A percentile compares a stretch with the other conserved stretches of the same genome.
phyloP scores from a whole-genome alignment of 2,113 vertebrate genomes.

The Hemichromis elongatus region DNA sequence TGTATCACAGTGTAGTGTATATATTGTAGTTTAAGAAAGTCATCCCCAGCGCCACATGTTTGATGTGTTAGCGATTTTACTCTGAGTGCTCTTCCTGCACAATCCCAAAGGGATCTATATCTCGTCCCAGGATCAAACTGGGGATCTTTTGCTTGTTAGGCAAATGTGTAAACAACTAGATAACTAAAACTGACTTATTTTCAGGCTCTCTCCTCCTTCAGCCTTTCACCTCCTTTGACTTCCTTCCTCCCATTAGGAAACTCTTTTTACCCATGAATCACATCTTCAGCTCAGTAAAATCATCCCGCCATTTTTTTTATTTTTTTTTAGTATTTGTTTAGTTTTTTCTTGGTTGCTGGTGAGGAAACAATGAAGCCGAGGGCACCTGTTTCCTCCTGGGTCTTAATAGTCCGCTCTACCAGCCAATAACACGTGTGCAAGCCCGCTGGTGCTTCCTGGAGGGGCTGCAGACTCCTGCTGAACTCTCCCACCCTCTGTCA shows the following conservation, averaged over 20 bases:
- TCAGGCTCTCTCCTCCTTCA: background rate
- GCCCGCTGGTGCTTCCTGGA: slow-evolving; percentile 37
- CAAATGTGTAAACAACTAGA: background rate
- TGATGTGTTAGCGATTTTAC: background rate
- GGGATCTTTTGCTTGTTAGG: background rate
- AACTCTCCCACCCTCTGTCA: slow-evolving; percentile 62
- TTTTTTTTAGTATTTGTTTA: background rate
- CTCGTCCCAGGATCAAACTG: background rate
- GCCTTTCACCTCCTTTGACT: slow-evolving; percentile 31
- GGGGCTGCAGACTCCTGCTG: slow-evolving; percentile 27
- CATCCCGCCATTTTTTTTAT: background rate
- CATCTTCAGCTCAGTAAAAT: background rate
- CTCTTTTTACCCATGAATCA: slow-evolving; percentile 43
- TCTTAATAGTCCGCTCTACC: background rate
- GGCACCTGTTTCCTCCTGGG: slow-evolving; percentile 71
- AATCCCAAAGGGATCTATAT: background rate
- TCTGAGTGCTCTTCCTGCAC: background rate
- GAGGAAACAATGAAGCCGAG: slow-evolving; percentile 60
- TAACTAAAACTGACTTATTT: background rate
- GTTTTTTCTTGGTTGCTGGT: background rate
- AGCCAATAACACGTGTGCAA: slow-evolving; percentile 3
- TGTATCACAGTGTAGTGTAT: background rate
- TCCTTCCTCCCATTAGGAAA: slow-evolving; percentile 61
- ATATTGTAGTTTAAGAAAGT: background rate
- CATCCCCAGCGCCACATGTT: background rate